Base-by-base conservation (phyloP, 2,797 vertebrate genomes). In the Falco novaeseelandiae region DNA sequence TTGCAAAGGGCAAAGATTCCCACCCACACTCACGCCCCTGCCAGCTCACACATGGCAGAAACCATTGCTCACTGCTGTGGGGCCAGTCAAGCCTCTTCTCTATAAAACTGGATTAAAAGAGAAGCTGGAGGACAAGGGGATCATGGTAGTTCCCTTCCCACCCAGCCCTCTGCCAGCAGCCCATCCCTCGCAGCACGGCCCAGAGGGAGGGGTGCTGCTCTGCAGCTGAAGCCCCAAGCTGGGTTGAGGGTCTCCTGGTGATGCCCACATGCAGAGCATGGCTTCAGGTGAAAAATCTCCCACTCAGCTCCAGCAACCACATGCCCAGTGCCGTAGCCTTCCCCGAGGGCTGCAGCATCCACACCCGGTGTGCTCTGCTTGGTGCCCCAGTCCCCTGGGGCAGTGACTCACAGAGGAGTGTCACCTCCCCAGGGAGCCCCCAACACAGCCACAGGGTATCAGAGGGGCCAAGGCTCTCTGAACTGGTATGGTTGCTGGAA, bases 51-150 rank as follows among this genome's bases (percentile, higher is more conserved):
- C 26, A 0, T 42, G 1, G 74, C 83, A 66, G 76, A 61, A 58
- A 2, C 58, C 87, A 83, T 25, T 1, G 0, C 83, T 83, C 27
- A 2, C 57, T 55, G 80, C 63, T 22, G 44, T 2, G 44, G 34
- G 44, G 54, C 15, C 49, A 20, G 4, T 0, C 46, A 12, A 54
- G 14, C n/a, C 62, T 65, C 70, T 61, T 20, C 27, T 23, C n/a
- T 2, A 0, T 3, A 2, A 1, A 63, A 48, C 12, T 10, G 12
- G 1, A 54, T 46, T 7, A 14, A 42, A 44, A 9, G 17, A 52
- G 58, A 36, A n/a, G 14, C 11, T 40, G 51, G 25, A 70, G 29
- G 91, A 26, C 21, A 4, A 20, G 36, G 21, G 34, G 14, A 44
- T 18, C 2, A 3, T 3, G 38, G 57, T 19, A 36, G 12, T 25